phyloP scores from a whole-genome alignment of 2,113 vertebrate genomes.

The Motacilla alba region DNA sequence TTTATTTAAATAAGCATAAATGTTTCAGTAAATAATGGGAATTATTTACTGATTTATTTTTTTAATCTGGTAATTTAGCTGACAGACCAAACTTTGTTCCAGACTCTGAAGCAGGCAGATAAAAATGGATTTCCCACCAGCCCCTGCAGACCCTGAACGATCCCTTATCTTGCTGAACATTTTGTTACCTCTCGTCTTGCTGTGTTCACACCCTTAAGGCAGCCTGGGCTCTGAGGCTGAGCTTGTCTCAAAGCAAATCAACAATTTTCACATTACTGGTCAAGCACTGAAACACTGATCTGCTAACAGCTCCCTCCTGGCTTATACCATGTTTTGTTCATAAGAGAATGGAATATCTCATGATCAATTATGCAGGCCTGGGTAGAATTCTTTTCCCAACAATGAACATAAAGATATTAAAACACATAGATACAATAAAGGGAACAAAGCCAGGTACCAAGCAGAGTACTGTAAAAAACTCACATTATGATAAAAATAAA shows the following conservation, averaged over 20 bases:
- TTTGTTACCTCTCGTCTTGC: not conserved
- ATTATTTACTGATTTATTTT: not conserved
- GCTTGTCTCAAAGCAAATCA: not conserved
- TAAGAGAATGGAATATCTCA: not conserved
- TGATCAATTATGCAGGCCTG: not conserved
- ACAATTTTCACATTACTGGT: not conserved
- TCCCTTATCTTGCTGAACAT: not conserved
- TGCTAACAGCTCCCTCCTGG: not conserved
- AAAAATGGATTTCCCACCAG: not conserved
- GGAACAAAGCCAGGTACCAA: not conserved
- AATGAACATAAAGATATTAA: not conserved
- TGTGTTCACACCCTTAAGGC: not conserved
- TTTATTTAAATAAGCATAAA: no score
- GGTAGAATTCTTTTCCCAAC: not conserved
- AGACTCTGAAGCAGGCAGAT: not conserved
- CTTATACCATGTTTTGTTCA: not conserved
- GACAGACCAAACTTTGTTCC: not conserved
- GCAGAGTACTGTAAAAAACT: not conserved
- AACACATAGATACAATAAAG: not conserved
- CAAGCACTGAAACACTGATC: not conserved
- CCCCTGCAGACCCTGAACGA: not conserved
- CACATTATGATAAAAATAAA: not conserved
- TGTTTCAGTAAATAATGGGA: not conserved
- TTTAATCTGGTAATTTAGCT: not conserved
- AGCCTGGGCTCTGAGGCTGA: not conserved